A percentile compares a stretch with the other conserved stretches of the same genome.
phyloP scores from a whole-genome alignment of 2,113 vertebrate species.

The Clupea harengus region DNA sequence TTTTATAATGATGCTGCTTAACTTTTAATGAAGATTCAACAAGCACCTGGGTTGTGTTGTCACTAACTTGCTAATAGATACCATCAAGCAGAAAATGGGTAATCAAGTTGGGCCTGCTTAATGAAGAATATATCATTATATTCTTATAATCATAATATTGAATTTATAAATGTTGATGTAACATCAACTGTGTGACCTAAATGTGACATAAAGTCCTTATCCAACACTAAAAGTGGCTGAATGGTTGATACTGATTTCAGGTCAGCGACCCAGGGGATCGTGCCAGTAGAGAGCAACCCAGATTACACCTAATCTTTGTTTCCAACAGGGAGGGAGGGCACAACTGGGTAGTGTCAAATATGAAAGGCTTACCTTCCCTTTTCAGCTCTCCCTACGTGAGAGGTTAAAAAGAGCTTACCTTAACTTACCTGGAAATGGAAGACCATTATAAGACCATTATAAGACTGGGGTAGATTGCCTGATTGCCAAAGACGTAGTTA shows the following conservation, averaged over 20 bases:
- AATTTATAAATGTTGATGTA: not conserved
- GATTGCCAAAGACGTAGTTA: too few species aligned
- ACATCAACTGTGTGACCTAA: not conserved
- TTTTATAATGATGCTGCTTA: not conserved
- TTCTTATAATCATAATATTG: too few species aligned
- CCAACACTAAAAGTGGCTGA: not conserved
- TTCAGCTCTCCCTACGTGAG: not conserved
- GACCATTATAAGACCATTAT: not conserved
- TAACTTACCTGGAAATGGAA: not conserved
- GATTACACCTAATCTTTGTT: slow-evolving; percentile 1
- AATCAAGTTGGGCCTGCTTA: too few species aligned
- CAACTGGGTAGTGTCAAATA: not conserved
- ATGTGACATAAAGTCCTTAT: not conserved
- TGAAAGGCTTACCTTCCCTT: not conserved
- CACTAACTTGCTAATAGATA: too few species aligned
- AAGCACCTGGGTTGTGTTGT: not conserved
- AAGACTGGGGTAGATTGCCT: not conserved
- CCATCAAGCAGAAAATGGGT: too few species aligned
- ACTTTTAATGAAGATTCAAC: not conserved
- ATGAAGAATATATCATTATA: too few species aligned
- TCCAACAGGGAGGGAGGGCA: not conserved
- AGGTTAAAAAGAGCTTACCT: not conserved
- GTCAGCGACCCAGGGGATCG: not conserved
- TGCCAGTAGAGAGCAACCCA: not conserved
- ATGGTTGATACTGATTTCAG: not conserved